Percentiles rank a stretch among this genome's conserved stretches.
These are phyloP conservation scores for Phengaris alcon DNA, from an alignment of 2,888 invertebrate genomes.

Conservation along the genomic window DNA sequence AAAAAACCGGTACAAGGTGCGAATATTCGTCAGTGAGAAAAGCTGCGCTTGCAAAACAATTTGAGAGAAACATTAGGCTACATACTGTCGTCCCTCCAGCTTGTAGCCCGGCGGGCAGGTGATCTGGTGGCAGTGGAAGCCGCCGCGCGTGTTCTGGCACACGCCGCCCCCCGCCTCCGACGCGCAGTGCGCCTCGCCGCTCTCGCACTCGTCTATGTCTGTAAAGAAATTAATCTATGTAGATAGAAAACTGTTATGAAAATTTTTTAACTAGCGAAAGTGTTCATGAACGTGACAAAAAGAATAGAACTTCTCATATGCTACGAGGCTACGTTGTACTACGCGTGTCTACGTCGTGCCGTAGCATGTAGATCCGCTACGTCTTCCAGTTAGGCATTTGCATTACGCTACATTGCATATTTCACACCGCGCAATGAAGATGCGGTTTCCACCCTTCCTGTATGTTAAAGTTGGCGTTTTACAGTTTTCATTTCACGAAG, in stretches of 20 bases:
- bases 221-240: slow-evolving; percentile 12
- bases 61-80: no score
- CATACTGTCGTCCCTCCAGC: slow-evolving; percentile 90
- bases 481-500: not conserved
- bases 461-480: not conserved
- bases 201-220: slow-evolving; percentile 90
- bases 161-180: slow-evolving; percentile 81
- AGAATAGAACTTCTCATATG: not conserved
- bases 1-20: no score
- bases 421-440: not conserved
- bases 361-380: not conserved
- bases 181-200: slow-evolving; percentile 86
- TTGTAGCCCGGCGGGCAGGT: slow-evolving; percentile 92
- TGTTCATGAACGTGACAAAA: no score
- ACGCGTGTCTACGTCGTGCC: not conserved
- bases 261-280: no score
- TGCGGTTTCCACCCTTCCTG: not conserved
- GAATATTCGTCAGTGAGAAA: no score
- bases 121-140: slow-evolving; percentile 91
- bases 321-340: not conserved
- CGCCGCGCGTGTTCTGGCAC: slow-evolving; percentile 94
- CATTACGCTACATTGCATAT: not conserved
- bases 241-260: no score
- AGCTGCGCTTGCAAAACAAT: no score
- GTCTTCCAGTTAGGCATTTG: not conserved